Evolutionary conservation across 2,888 invertebrate genomes (phyloP).

Genomic region (Epistrophe eligans): DNA sequence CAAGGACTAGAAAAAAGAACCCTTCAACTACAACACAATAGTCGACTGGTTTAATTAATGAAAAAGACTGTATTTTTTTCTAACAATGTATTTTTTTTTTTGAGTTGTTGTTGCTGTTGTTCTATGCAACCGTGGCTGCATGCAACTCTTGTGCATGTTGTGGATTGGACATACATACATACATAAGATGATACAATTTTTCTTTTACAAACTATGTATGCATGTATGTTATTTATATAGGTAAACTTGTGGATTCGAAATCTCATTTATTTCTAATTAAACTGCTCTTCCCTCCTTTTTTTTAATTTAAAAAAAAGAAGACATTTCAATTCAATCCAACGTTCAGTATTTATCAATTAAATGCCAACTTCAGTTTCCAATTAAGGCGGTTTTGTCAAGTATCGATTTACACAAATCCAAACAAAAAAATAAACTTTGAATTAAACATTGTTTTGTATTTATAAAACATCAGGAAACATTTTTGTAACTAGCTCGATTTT

Average conservation of each 20-base stretch:
- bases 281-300: neutral
- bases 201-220: neutral
- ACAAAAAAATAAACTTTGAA: neutral
- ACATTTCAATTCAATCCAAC: constrained; percentile 6
- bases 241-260: neutral
- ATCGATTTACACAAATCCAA: neutral
- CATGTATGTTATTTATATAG: neutral
- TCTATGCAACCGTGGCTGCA: neutral
- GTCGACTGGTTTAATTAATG: constrained; percentile 59
- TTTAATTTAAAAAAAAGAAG: neutral
- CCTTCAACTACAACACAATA: constrained; percentile 25
- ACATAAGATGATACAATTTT: neutral
- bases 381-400: neutral
- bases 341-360: neutral
- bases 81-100: constrained; percentile 11
- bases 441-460: neutral
- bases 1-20: constrained; percentile 21
- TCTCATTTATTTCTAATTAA: constrained; percentile 39
- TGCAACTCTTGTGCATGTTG: constrained; percentile 7
- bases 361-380: neutral
- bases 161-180: neutral
- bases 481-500: no score
- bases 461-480: no score
- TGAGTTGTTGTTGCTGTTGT: neutral
- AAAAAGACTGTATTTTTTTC: constrained; percentile 31